phyloP scores from a whole-genome alignment of 2,888 invertebrate species.

The Drosophila demipolita region DNA sequence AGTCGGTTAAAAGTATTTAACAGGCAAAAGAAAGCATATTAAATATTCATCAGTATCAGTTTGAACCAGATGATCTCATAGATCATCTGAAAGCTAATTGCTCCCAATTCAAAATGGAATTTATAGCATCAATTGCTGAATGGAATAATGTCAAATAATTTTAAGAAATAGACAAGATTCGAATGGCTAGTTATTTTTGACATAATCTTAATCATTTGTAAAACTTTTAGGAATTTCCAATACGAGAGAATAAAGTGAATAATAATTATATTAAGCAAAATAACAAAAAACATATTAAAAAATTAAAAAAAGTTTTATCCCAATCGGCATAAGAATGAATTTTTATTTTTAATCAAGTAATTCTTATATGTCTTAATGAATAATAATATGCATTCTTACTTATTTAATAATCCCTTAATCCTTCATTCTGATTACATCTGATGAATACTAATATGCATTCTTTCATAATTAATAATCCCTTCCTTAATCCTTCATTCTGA shows the following conservation, averaged over 20 bases:
- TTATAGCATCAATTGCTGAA: background rate
- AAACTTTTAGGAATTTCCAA: background rate
- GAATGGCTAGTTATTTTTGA: background rate
- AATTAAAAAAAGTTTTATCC: background rate
- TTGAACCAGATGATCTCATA: background rate
- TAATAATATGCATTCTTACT: background rate
- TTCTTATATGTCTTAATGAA: background rate
- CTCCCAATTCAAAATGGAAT: background rate
- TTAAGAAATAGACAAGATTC: background rate
- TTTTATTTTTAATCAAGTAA: background rate
- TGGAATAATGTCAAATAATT: rapidly evolving
- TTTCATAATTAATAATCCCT: background rate
- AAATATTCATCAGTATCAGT: background rate
- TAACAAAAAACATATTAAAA: background rate
- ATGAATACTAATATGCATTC: background rate
- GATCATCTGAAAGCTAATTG: background rate
- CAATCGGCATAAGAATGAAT: background rate
- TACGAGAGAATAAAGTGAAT: background rate
- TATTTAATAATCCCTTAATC: background rate
- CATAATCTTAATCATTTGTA: background rate
- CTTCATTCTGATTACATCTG: too few species aligned
- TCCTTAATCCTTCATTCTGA: background rate
- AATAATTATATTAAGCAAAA: background rate
- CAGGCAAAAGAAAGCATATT: background rate
- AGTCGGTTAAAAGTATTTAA: background rate